Conservation (phyloP, 2,888 invertebrate species). For the Drosophila borborema region DNA sequence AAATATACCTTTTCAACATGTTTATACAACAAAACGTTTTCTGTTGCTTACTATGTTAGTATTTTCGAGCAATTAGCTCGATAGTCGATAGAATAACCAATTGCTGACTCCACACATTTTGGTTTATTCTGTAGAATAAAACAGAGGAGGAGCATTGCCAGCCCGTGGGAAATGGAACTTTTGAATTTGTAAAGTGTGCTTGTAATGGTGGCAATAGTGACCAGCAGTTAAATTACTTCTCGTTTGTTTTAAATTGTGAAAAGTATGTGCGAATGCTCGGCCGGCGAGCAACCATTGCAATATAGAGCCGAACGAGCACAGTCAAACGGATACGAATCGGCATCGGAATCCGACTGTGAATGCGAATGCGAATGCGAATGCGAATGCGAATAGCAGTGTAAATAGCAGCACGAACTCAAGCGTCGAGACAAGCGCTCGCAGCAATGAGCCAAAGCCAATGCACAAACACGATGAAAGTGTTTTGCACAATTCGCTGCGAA, state of each 20-base stretch:
- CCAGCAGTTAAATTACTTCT: constrained; percentile 79
- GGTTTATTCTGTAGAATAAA: constrained; percentile 23
- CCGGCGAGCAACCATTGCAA: constrained; percentile 66
- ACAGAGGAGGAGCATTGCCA: background rate
- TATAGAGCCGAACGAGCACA: constrained; percentile 58
- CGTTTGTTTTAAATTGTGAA: constrained; percentile 80
- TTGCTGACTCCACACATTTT: constrained; percentile 67
- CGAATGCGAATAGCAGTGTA: constrained; percentile 3
- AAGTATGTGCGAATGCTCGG: constrained; percentile 75
- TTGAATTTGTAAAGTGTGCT: constrained; percentile 42
- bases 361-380: constrained; percentile 14
- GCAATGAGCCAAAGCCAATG: constrained; percentile 56
- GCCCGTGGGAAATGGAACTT: constrained; percentile 52
- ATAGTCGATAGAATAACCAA: constrained; percentile 56
- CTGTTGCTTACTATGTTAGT: constrained; percentile 2
- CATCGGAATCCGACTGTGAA: constrained; percentile 26
- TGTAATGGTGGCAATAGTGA: constrained; percentile 44
- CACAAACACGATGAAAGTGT: constrained; percentile 72
- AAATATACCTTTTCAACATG: background rate
- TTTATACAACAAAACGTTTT: background rate
- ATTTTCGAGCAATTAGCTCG: constrained; percentile 19
- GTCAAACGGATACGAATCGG: constrained; percentile 30
- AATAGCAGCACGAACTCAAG: constrained; percentile 13
- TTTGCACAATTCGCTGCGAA: constrained; percentile 75
- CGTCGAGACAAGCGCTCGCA: constrained; percentile 31